phyloP scores from a whole-genome alignment of 92 coral and sea anemone species.

The Epizoanthus scotinus region DNA sequence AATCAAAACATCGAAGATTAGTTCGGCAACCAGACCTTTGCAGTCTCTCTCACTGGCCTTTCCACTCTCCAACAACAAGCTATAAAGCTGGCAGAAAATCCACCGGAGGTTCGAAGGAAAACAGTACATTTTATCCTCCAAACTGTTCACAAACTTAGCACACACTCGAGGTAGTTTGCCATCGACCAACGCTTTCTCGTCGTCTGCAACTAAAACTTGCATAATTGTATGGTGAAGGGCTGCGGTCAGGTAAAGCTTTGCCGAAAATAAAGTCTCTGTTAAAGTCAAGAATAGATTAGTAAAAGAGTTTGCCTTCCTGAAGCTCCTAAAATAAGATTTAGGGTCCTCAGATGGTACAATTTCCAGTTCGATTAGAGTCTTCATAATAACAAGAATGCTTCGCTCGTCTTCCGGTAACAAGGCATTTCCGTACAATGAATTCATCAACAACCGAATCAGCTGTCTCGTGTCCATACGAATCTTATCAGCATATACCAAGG shows the following conservation, averaged over 20 bases:
- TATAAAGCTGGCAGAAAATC: constrained; percentile 85
- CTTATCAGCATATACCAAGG: constrained; percentile 81
- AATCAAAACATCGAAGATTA: constrained; percentile 81
- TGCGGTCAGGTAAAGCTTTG: constrained; percentile 81
- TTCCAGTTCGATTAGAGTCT: constrained; percentile 74
- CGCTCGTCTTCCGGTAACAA: constrained; percentile 89
- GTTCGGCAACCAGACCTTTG: constrained; percentile 70
- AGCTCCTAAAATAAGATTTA: constrained; percentile 63
- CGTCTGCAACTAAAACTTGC: constrained; percentile 81
- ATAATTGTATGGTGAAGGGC: constrained; percentile 83
- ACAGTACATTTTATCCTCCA: constrained; percentile 87
- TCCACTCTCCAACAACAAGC: constrained; percentile 64
- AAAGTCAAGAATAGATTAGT: constrained; percentile 73
- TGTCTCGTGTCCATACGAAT: constrained; percentile 79
- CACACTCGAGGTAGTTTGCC: constrained; percentile 69
- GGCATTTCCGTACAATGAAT: constrained; percentile 88
- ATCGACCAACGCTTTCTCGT: constrained; percentile 57
- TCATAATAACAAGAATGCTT: constrained; percentile 71
- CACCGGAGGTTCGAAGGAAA: constrained; percentile 87
- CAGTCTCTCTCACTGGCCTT: constrained; percentile 61
- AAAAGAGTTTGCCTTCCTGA: constrained; percentile 77
- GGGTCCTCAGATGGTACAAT: constrained; percentile 77
- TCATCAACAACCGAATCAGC: constrained; percentile 77
- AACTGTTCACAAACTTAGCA: constrained; percentile 71
- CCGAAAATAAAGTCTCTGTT: constrained; percentile 76